phyloP scores from a whole-genome alignment of 1,140 invertebrate species.

The Drosophila aff. region DNA sequence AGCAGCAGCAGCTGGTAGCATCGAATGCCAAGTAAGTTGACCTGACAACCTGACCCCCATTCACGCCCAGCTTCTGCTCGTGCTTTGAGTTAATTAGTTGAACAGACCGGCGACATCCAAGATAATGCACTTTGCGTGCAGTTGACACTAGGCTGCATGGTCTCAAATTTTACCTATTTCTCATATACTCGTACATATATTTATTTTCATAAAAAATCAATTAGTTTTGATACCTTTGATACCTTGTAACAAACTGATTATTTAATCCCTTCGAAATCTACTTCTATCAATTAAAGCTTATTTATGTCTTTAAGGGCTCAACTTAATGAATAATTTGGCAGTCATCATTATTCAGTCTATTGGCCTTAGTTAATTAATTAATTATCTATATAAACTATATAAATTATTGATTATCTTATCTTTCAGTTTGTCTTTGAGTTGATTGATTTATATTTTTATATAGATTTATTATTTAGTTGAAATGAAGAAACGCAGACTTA shows the following conservation, averaged over 20 bases:
- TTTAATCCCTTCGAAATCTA: neutral
- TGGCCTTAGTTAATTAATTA: conserved; percentile 1
- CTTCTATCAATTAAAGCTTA: neutral
- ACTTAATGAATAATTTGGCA: conserved; percentile 6
- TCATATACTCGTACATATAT: neutral
- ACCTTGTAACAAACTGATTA: neutral
- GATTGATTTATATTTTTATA: conserved; percentile 20
- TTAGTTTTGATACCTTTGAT: neutral
- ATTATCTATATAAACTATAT: conserved; percentile 2
- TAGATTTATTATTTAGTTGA: conserved; percentile 5
- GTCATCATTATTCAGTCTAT: conserved; percentile 8
- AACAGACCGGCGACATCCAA: conserved; percentile 41
- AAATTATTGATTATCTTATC: conserved; percentile 29
- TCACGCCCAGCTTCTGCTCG: neutral
- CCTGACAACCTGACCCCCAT: conserved; percentile 14
- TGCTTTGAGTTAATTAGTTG: conserved; percentile 56
- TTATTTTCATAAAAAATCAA: neutral
- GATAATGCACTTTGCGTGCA: conserved; percentile 27
- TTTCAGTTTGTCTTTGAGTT: neutral
- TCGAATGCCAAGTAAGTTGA: conserved; percentile 62
- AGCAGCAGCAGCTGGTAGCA: conserved; percentile 24
- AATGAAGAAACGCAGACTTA: neutral
- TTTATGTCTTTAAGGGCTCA: conserved; percentile 2
- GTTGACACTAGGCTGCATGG: conserved; percentile 36
- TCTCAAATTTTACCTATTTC: neutral